A percentile compares a stretch with the other conserved stretches of the same genome.
Conservation (phyloP, 2,888 invertebrate genomes). For the Lycocerus yunnanus region DNA sequence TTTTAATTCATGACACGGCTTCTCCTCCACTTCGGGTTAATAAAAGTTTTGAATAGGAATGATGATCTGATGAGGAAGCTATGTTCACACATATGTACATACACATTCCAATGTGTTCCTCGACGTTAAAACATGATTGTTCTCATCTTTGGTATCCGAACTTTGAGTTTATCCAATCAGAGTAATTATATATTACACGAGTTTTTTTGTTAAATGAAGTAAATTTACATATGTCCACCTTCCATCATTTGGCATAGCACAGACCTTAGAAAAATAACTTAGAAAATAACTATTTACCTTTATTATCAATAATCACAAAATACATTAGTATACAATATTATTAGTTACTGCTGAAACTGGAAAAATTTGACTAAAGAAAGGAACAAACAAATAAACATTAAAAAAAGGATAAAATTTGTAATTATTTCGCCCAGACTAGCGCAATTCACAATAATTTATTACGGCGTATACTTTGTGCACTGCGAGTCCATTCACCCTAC, state of each 20-base stretch:
- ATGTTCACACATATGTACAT: too few relatives aligned
- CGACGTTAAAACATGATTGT: too few relatives aligned
- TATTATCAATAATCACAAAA: neutral
- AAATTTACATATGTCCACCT: too few relatives aligned
- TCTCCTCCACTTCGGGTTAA: neutral
- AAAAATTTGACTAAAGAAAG: neutral
- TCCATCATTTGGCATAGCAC: too few relatives aligned
- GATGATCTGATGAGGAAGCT: neutral
- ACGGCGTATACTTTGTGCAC: neutral
- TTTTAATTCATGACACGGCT: neutral
- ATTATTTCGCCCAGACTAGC: neutral
- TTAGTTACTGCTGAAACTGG: neutral
- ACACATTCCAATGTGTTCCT: too few relatives aligned
- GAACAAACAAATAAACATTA: neutral
- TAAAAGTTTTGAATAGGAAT: neutral
- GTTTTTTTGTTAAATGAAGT: too few relatives aligned
- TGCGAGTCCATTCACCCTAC: neutral
- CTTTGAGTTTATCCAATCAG: too few relatives aligned
- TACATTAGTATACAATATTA: neutral
- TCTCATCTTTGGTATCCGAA: too few relatives aligned
- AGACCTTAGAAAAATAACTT: too few relatives aligned
- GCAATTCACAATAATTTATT: neutral
- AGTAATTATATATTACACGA: too few relatives aligned
- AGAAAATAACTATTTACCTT: neutral
- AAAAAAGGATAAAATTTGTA: neutral